Percentiles rank a stretch among this genome's conserved stretches.
phyloP scores from a whole-genome alignment of 2,888 invertebrate species.

The Colostygia pectinataria region DNA sequence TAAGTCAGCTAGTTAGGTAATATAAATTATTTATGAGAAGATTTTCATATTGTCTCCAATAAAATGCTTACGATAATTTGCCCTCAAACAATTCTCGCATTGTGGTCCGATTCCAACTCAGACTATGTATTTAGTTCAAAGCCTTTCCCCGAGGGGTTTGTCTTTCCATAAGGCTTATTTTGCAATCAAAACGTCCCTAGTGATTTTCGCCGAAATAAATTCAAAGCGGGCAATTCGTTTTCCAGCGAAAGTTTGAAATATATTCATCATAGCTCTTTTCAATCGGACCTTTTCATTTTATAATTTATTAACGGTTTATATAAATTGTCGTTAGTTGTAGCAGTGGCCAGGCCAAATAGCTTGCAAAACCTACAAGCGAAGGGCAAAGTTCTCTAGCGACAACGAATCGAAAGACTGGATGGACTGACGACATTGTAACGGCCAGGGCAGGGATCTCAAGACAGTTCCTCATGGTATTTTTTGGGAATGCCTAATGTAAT shows the following conservation, averaged over 20 bases:
- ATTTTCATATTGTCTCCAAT: conserved; percentile 5
- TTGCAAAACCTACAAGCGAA: no score
- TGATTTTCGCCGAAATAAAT: conserved; percentile 34
- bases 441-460: no score
- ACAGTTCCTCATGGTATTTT: no score
- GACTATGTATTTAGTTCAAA: conserved; percentile 46
- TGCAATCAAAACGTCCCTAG: conserved; percentile 49
- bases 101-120: conserved; percentile 37
- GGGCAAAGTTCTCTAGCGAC: no score
- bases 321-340: no score
- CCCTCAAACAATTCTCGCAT: conserved; percentile 18
- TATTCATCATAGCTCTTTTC: conserved; percentile 28
- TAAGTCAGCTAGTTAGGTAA: background rate
- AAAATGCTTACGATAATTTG: conserved; percentile 17
- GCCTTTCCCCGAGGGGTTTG: conserved; percentile 45
- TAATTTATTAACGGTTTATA: conserved; percentile 3
- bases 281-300: conserved; percentile 21
- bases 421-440: no score
- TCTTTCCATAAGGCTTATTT: conserved; percentile 53
- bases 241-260: conserved; percentile 26
- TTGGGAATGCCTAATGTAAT: no score
- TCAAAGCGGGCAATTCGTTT: conserved; percentile 24
- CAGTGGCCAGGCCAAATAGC: no score
- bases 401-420: no score
- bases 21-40: conserved; percentile 1